Evolutionary conservation across 2,113 vertebrate genomes (phyloP), one percentile per base, ranked within the genome.

Genomic region (Calypte anna): DNA sequence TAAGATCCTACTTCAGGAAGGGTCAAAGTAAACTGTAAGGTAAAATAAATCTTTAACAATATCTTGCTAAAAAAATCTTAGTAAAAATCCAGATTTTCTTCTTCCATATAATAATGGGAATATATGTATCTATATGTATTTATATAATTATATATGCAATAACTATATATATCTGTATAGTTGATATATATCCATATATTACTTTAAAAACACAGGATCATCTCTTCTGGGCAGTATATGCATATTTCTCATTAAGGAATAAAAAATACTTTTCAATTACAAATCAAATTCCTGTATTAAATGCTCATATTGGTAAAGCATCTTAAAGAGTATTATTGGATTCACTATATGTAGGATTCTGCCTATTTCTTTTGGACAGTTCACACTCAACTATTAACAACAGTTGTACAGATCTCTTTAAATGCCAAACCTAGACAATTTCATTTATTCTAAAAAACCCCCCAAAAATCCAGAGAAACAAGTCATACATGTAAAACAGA

Each of bases 21-120:
- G 91, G 80, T 94, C 90, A 91, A 88, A 93, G 90, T 79, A 88
- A 95, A 86, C 72, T 68, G 61, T 50, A 68, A 91, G 24, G 19
- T 38, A 74, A 88, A 86, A 80, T 48, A 82, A 77, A 88, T 43
- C 40, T 86, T 43, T 3, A 7, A 75, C 14, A 95, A 44, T 24
- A 66, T 28, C 44, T 74, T 86, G 67, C 7, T 59, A 33, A 72
- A 92, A 80, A 63, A 30, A 4, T 1, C 2, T 30, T 21, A 6
- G 58, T 67, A 59, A 68, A 67, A 62, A 51, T n/a, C 19, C 31
- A 44, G 9, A 7, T 54, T 88, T 96, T 87, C 54, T 75, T 84
- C 17, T 78, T 76, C 16, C 14, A 51, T 33, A 48, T 36, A 67
- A 54, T 19, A 67, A 46, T 12, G 16, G 28, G 25, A 69, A 72